Base-by-base conservation (phyloP, 2,797 vertebrate species). In the Manis javanica region DNA sequence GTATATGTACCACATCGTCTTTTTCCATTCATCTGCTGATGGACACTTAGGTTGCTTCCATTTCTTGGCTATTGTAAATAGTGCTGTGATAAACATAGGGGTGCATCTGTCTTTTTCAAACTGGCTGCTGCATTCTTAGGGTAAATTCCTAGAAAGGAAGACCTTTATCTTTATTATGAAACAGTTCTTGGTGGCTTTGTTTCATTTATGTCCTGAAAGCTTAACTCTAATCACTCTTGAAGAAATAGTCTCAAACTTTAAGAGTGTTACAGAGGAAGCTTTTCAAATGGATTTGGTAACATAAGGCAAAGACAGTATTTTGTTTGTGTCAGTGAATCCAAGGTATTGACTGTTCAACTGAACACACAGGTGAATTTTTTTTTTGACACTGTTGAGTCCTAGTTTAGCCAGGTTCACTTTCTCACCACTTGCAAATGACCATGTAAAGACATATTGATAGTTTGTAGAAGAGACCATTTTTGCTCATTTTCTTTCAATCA, bases 361-460 rank as follows among this genome's bases (percentile, higher is more conserved):
- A 75, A 75, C 3, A 21, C 16, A 51, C 23, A 31, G 3, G 39
- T 31, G 72, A 19, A 49, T 31, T 78, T 84, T 64, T 81, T 37
- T 64, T 74, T 63, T 64, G 23, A 3, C 53, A n/a, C 16, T 55
- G 7, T 92, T 57, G 31, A 96, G n/a, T 81, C 49, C 81, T 92
- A 49, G 66, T 77, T 93, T 95, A 95, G 71, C 7, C 24, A 71
- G 31, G 66, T 87, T 92, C 23, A 81, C 79, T 85, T 85, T 91
- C 51, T 78, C 13, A 72, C 31, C 29, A 74, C 74, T 90, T 68
- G 31, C 23, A 96, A 68, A 64, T 82, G 82, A 72, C 37, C 57
- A n/a, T 49, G 11, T 81, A 55, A 83, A 29, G 87, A 66, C 31
- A 85, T 87, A 84, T 11, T 93, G 53, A 83, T 72, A 87, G 24